Percentiles rank a stretch among this genome's conserved stretches.
Evolutionary conservation across 2,113 vertebrate species (phyloP).

Genomic region (Pan troglodytes): NHGRI_mPanTro3-v2.1_pri NC_072407.2:15924501-15925000

Average conservation of each 20-base stretch:
- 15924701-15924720: background rate
- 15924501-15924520: background rate
- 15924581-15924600: background rate
- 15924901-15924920: no score
- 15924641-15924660: background rate
- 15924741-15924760: background rate
- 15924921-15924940: no score
- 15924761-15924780: background rate
- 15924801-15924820: background rate
- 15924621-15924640: background rate
- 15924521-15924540: background rate
- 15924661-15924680: background rate
- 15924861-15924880: background rate
- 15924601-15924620: background rate
- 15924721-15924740: background rate
- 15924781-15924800: background rate
- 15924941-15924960: no score
- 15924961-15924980: no score
- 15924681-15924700: background rate
- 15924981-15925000: no score
- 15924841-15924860: background rate
- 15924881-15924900: background rate
- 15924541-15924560: background rate
- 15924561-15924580: background rate
- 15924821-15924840: background rate